Percentiles rank a stretch among this genome's conserved stretches.
These are phyloP conservation scores for Phyto melanocephala DNA, from an alignment of 2,888 invertebrate genomes.

Conservation along the genomic window DNA sequence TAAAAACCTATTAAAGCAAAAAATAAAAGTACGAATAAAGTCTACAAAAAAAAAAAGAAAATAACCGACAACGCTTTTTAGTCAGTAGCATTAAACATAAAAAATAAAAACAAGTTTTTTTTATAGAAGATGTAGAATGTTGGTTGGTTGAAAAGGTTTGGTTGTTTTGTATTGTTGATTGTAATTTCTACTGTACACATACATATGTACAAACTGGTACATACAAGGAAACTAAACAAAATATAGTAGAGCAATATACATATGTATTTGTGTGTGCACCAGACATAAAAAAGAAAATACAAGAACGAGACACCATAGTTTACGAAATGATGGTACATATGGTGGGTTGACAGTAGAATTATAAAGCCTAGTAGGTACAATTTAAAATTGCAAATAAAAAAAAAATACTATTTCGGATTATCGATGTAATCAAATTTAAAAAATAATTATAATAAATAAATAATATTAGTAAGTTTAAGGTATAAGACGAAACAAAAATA, in stretches of 20 bases:
- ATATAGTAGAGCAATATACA: constrained; percentile 20
- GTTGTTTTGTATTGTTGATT: constrained; percentile 17
- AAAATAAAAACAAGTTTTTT: constrained; percentile 50
- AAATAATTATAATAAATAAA: too few relatives aligned
- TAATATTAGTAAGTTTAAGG: too few relatives aligned
- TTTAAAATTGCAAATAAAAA: background rate
- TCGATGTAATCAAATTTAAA: too few relatives aligned
- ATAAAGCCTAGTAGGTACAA: background rate
- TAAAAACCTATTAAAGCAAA: constrained; percentile 51
- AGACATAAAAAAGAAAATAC: constrained; percentile 30
- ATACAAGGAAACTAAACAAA: background rate
- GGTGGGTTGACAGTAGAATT: constrained; percentile 14
- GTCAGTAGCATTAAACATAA: constrained; percentile 47
- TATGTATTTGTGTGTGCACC: too few relatives aligned
- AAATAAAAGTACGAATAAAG: constrained; percentile 15
- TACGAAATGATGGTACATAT: background rate
- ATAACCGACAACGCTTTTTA: constrained; percentile 46
- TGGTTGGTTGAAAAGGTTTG: too few relatives aligned
- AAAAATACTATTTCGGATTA: too few relatives aligned
- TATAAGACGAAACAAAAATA: too few relatives aligned
- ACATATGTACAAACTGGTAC: background rate
- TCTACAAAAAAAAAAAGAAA: background rate
- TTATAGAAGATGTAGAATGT: constrained; percentile 22
- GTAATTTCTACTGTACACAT: constrained; percentile 23
- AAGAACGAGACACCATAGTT: background rate